These are phyloP conservation scores for Adelphocoris suturalis DNA, from an alignment of 2,888 invertebrate genomes.

Conservation along the genomic window DNA sequence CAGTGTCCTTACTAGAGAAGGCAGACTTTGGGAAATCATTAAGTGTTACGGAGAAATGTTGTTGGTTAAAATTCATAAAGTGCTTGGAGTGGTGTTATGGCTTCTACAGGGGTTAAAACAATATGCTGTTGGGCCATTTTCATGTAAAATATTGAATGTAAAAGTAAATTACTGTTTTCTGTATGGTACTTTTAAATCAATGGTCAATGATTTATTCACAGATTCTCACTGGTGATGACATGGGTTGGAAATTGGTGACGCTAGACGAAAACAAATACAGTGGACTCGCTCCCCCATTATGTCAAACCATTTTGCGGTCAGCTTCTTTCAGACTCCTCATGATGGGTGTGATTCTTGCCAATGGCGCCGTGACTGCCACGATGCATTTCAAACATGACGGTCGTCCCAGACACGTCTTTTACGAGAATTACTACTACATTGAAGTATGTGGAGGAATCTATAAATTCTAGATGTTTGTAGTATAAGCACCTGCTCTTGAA, in stretches of 20 bases:
- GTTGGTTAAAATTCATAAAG: too few relatives aligned
- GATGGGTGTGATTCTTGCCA: slow-evolving; percentile 96
- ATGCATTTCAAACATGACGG: slow-evolving; percentile 96
- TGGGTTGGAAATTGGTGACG: slow-evolving; percentile 96
- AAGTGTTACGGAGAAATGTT: too few relatives aligned
- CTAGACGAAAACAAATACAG: slow-evolving; percentile 97
- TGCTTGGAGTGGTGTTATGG: too few relatives aligned
- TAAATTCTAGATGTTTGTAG: background rate
- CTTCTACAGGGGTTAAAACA: too few relatives aligned
- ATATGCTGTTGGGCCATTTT: too few relatives aligned
- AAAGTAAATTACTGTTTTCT: background rate
- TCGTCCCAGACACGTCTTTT: slow-evolving; percentile 88
- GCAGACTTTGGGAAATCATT: too few relatives aligned
- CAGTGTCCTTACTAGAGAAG: too few relatives aligned
- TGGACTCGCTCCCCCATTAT: slow-evolving; percentile 90
- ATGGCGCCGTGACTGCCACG: slow-evolving; percentile 97
- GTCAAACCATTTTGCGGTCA: slow-evolving; percentile 91
- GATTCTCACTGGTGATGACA: slow-evolving; percentile 95
- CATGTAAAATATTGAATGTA: too few relatives aligned
- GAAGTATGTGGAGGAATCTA: slow-evolving; percentile 81
- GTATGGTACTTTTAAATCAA: background rate
- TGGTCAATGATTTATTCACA: slow-evolving; percentile 77
- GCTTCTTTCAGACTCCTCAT: slow-evolving; percentile 95
- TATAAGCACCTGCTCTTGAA: background rate
- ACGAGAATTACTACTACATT: slow-evolving; percentile 94